Percentiles rank a stretch among this genome's conserved stretches.
These are phyloP conservation scores for Acleris laterana DNA, from an alignment of 2,888 invertebrate species.

Conservation along the genomic window DNA sequence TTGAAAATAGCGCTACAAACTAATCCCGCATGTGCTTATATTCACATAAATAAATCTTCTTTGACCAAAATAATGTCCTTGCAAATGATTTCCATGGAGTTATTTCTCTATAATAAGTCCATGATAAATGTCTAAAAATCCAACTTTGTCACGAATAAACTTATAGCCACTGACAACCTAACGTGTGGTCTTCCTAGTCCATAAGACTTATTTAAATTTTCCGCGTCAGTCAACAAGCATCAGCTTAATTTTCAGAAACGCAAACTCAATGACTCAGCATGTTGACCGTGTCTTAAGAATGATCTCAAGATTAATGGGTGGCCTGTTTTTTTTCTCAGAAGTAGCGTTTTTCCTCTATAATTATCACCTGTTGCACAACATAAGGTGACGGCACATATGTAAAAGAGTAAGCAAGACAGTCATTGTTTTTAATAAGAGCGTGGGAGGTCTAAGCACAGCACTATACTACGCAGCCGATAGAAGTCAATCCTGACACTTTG, in stretches of 20 bases:
- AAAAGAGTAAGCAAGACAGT: background rate
- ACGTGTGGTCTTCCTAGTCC: no score
- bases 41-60: no score
- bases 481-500: no score
- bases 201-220: background rate
- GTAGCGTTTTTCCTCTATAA: constrained; percentile 6
- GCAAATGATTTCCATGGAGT: no score
- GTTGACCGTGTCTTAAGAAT: background rate
- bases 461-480: no score
- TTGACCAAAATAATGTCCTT: no score
- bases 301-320: constrained; percentile 1
- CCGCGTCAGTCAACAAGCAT: background rate
- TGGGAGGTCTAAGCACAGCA: background rate
- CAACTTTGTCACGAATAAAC: no score
- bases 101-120: no score
- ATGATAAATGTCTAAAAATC: no score
- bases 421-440: constrained; percentile 14
- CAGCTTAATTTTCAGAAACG: constrained; percentile 3
- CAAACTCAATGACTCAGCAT: background rate
- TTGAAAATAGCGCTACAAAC: no score
- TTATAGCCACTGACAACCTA: no score
- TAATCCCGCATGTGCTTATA: no score
- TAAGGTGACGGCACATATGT: background rate
- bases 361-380: constrained; percentile 1
- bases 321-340: constrained; percentile 7